phyloP scores from a whole-genome alignment of 2,797 vertebrate genomes.

The Karalla daura region DNA sequence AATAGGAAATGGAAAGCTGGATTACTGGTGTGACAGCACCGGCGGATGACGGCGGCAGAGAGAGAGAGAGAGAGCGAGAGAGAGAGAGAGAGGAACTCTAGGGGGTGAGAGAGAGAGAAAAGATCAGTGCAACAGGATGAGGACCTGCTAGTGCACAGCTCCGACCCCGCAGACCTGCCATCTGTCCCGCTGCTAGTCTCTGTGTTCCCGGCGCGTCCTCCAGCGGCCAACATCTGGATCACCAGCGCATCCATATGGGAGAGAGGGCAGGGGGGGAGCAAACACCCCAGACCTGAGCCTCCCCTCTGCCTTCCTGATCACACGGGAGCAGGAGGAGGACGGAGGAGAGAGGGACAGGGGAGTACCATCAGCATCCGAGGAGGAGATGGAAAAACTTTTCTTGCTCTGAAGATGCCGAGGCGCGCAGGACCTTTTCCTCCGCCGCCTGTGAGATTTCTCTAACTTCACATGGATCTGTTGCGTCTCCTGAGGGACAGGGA shows the following conservation, averaged over 20 bases:
- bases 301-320: slow-evolving; percentile 33
- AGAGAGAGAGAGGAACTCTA: slow-evolving; percentile 52
- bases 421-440: slow-evolving; percentile 15
- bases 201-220: slow-evolving; percentile 35
- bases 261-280: slow-evolving; percentile 10
- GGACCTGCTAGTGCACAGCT: slow-evolving; percentile 74
- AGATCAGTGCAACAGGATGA: slow-evolving; percentile 78
- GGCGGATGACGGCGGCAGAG: slow-evolving; percentile 59
- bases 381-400: slow-evolving; percentile 62
- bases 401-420: slow-evolving; percentile 48
- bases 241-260: slow-evolving; percentile 51
- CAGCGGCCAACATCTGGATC: slow-evolving; percentile 70
- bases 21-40: slow-evolving; percentile 70
- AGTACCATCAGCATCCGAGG: slow-evolving; percentile 35
- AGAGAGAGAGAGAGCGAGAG: slow-evolving; percentile 30
- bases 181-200: slow-evolving; percentile 64
- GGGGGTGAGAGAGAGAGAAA: background rate
- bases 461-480: slow-evolving; percentile 68
- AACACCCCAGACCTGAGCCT: slow-evolving; percentile 13
- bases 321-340: slow-evolving; percentile 38
- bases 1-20: slow-evolving; percentile 71
- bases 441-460: slow-evolving; percentile 36
- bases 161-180: slow-evolving; percentile 64
- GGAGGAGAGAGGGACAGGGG: slow-evolving; percentile 25
- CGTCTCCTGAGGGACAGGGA: slow-evolving; percentile 49